Conservation (phyloP, 2,113 vertebrate species). For the Bubo blakistoni region DNA sequence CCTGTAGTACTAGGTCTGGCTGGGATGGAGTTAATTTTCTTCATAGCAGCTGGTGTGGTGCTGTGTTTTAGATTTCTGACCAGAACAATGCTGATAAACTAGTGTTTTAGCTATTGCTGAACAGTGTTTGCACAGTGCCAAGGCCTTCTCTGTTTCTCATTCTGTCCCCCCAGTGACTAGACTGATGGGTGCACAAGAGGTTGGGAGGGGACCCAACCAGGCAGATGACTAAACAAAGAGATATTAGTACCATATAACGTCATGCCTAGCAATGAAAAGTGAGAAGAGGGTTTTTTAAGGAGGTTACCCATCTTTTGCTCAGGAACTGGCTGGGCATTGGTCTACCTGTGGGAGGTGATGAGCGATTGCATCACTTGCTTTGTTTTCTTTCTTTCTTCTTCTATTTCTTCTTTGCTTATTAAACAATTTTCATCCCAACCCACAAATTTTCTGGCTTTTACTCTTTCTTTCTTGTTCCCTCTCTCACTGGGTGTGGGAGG, state of each 20-base stretch:
- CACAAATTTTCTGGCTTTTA: no score
- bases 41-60: not conserved
- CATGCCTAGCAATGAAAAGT: rapidly evolving
- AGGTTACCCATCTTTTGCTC: not conserved
- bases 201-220: not conserved
- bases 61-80: not conserved
- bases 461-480: no score
- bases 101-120: not conserved
- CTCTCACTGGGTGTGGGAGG: no score
- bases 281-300: not conserved
- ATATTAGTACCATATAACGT: not conserved
- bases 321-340: not conserved
- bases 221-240: not conserved
- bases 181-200: not conserved
- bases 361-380: not conserved
- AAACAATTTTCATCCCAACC: not conserved
- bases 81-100: not conserved
- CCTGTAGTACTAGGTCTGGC: not conserved
- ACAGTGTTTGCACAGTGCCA: not conserved
- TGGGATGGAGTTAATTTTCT: not conserved
- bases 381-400: not conserved
- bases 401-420: not conserved
- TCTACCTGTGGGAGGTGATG: not conserved
- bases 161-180: not conserved
- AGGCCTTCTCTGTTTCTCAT: not conserved